These are phyloP conservation scores for Melanocharis versteri DNA, from an alignment of 2,113 vertebrate genomes.

Conservation along the genomic window DNA sequence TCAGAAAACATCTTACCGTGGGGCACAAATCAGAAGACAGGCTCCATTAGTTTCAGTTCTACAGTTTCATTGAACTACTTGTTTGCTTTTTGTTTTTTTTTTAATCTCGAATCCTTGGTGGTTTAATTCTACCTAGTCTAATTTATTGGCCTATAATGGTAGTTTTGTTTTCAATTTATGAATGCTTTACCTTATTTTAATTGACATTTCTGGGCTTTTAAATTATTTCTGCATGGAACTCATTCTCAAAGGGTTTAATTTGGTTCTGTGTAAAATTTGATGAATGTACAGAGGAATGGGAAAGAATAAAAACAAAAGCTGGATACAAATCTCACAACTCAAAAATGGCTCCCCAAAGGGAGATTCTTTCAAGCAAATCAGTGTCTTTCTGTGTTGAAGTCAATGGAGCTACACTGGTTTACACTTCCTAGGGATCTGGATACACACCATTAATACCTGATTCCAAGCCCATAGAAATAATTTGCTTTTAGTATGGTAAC, in stretches of 20 bases:
- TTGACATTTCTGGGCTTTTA: conserved; percentile 14
- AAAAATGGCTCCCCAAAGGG: neutral
- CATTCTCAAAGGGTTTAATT: conserved; percentile 30
- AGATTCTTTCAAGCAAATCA: conserved; percentile 22
- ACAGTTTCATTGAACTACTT: neutral
- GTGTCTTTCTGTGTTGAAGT: neutral
- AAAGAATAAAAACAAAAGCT: conserved; percentile 22
- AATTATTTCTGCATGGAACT: conserved; percentile 2
- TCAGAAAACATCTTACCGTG: neutral
- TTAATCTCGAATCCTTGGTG: neutral
- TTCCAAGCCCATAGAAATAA: conserved; percentile 20
- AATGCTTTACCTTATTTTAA: conserved; percentile 39
- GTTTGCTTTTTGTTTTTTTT: neutral
- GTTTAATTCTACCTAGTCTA: neutral
- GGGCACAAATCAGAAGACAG: neutral
- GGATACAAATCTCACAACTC: neutral
- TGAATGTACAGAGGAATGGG: neutral
- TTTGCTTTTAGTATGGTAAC: neutral
- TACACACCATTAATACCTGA: conserved; percentile 27
- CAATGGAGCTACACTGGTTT: neutral
- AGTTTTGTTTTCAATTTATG: conserved; percentile 29
- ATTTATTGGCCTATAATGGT: neutral
- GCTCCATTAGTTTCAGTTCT: conserved; percentile 10
- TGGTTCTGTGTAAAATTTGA: conserved; percentile 1
- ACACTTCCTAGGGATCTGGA: conserved; percentile 21